Evolutionary conservation across 2,797 vertebrate species (phyloP), one percentile per base, ranked within the genome.

Genomic region (Sandelia bainsii): DNA sequence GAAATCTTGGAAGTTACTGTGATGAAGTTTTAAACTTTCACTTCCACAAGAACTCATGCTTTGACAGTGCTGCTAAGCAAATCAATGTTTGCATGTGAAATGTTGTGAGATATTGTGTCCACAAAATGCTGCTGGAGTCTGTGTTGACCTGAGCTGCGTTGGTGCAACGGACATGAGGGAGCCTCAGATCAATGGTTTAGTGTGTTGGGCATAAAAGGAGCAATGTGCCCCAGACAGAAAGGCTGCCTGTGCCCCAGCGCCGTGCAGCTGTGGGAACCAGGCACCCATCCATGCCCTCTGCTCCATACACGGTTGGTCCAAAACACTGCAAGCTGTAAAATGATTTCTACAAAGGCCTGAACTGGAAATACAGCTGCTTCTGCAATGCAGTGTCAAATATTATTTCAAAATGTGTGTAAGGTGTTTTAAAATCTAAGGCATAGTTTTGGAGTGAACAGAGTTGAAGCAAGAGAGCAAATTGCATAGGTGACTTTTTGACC

Each of bases 211-310:
- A 92, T 93, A 91, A 93, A 94, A 90, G 85, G 82, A 83, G 91
- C 83, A 91, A 92, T 94, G 93, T 93, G 90, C 83, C 88, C 81
- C 45, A 69, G 84, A 91, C 87, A 93, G 87, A 93, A 92, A 90
- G 91, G 83, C 78, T 90, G 87, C 90, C 74, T 93, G 85, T 93
- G 87, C 84, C 87, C 79, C 72, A 58, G 84, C 54, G 48, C 87
- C 67, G 68, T 77, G 92, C 88, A 93, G 91, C 92, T 93, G 92
- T 87, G 83, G 75, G 73, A 62, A 69, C 80, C 4, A 85, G 93
- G 91, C 87, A 90, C 61, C 19, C 70, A 59, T 92, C 92, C 90
- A 84, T 80, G 60, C 82, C 83, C 89, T 81, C 79, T 69, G 77
- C 75, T 86, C 71, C 65, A 51, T 53, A 80, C 75, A 75, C 77